A percentile compares a stretch with the other conserved stretches of the same genome.
Conservation (phyloP, 1,140 invertebrate species). For the Aphaenogaster rudis region DNA sequence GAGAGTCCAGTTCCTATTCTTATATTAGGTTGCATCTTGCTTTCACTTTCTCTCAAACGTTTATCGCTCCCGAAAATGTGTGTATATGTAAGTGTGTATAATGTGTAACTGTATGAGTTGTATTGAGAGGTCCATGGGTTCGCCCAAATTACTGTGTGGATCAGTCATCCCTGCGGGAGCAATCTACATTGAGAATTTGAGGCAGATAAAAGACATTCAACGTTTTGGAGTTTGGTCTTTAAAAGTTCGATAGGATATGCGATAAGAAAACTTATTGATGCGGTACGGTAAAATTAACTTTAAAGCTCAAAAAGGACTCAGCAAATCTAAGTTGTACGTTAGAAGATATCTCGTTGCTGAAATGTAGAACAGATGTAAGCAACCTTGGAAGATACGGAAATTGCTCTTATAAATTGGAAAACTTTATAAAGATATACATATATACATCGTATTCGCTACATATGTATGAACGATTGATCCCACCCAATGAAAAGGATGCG, state of each 20-base stretch:
- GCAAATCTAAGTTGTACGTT: background rate
- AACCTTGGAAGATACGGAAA: background rate
- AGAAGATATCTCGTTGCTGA: conserved; percentile 4
- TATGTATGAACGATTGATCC: background rate
- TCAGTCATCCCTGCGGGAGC: background rate
- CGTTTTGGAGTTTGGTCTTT: background rate
- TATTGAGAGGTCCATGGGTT: background rate
- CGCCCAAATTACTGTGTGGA: background rate
- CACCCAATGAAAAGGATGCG: background rate
- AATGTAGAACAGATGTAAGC: conserved; percentile 1
- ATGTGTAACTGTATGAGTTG: background rate
- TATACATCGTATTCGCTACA: background rate
- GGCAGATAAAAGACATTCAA: background rate
- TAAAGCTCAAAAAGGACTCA: background rate
- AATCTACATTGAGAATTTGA: background rate
- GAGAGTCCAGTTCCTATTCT: background rate
- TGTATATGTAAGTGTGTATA: background rate
- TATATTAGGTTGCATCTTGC: background rate
- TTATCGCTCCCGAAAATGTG: background rate
- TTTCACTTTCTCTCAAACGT: background rate
- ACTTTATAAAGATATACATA: conserved; percentile 6
- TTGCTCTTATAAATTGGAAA: conserved; percentile 3
- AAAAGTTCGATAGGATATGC: background rate
- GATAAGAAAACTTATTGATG: conserved; percentile 7
- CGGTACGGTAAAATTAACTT: background rate